These are phyloP conservation scores for Helobdella robusta DNA, from an alignment of 2,888 invertebrate genomes.

Conservation along the genomic window DNA sequence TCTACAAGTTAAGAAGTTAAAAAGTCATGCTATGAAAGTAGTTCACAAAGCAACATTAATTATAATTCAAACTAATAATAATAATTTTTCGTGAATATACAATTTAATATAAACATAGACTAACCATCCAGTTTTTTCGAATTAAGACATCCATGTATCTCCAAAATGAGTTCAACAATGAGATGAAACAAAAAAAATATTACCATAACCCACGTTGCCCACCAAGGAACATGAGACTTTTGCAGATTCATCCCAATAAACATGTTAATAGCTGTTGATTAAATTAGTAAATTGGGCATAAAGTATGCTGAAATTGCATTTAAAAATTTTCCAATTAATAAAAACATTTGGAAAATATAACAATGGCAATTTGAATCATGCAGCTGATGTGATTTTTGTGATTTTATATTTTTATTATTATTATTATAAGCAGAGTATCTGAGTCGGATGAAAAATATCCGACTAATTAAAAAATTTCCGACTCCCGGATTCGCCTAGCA, in stretches of 20 bases:
- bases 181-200: slow-evolving; percentile 83
- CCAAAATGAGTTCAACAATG: slow-evolving; percentile 66
- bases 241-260: slow-evolving; percentile 79
- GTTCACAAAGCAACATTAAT: neutral
- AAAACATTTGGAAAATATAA: too few relatives aligned
- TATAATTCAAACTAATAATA: too few relatives aligned
- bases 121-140: slow-evolving; percentile 47
- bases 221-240: slow-evolving; percentile 74
- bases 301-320: too few relatives aligned
- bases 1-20: neutral
- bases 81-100: neutral
- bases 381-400: too few relatives aligned
- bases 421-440: too few relatives aligned
- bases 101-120: slow-evolving; percentile 6
- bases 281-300: too few relatives aligned
- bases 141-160: slow-evolving; percentile 50
- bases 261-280: slow-evolving; percentile 75
- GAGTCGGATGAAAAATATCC: too few relatives aligned
- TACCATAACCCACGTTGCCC: slow-evolving; percentile 78
- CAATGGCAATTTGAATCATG: too few relatives aligned
- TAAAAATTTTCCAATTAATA: too few relatives aligned
- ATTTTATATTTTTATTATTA: too few relatives aligned
- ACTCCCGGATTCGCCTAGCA: too few relatives aligned
- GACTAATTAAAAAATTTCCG: too few relatives aligned
- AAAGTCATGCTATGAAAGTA: neutral